Evolutionary conservation across 2,888 invertebrate species (phyloP).

Genomic region (Automeris io): DNA sequence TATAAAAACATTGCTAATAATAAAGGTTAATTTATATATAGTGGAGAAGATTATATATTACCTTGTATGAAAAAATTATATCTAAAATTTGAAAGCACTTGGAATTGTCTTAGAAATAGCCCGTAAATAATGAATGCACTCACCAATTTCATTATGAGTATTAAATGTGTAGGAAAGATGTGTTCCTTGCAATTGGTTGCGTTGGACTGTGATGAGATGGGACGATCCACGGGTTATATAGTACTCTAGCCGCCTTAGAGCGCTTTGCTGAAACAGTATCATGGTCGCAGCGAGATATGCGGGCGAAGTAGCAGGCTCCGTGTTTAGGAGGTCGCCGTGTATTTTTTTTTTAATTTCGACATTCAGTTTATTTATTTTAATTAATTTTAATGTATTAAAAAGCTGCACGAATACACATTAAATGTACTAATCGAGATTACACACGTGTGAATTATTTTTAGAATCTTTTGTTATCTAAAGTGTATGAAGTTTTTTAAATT

Average conservation of each 20-base stretch:
- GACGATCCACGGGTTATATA: constrained; percentile 54
- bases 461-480: too few species aligned
- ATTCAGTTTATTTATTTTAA: constrained; percentile 6
- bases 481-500: too few species aligned
- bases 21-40: too few species aligned
- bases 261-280: constrained; percentile 56
- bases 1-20: too few species aligned
- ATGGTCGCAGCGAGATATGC: constrained; percentile 37
- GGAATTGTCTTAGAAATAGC: too few species aligned
- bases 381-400: neutral
- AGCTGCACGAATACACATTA: too few species aligned
- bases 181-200: constrained; percentile 36
- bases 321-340: constrained; percentile 3
- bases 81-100: too few species aligned
- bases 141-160: constrained; percentile 65
- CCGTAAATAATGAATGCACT: constrained; percentile 29
- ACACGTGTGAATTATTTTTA: too few species aligned
- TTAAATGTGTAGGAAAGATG: constrained; percentile 30
- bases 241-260: constrained; percentile 38
- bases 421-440: too few species aligned
- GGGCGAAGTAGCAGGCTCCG: neutral
- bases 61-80: too few species aligned
- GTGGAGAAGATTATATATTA: too few species aligned
- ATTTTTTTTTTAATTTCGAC: constrained; percentile 6
- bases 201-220: constrained; percentile 53